These are phyloP conservation scores for Pyrrhia umbra DNA, from an alignment of 2,888 invertebrate species.

Conservation along the genomic window DNA sequence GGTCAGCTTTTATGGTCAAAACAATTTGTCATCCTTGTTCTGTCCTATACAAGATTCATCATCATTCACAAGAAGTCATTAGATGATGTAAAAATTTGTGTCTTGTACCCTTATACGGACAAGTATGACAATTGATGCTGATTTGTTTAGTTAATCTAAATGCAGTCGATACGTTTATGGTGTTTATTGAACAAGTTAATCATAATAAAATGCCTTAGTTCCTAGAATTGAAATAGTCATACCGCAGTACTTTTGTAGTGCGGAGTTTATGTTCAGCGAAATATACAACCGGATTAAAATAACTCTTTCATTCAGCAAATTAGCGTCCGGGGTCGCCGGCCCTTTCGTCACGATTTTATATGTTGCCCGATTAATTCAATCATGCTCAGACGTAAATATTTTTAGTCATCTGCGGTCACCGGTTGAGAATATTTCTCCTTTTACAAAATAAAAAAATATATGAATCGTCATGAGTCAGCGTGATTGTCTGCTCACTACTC, in stretches of 20 bases:
- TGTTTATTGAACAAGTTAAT: slow-evolving; percentile 43
- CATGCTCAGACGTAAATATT: slow-evolving; percentile 30
- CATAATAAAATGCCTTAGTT: slow-evolving; percentile 40
- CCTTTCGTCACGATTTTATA: slow-evolving; percentile 59
- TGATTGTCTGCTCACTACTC: slow-evolving; percentile 51
- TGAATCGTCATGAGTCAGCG: slow-evolving; percentile 63
- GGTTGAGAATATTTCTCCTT: slow-evolving; percentile 42
- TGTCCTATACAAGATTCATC: slow-evolving; percentile 61
- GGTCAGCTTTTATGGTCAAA: slow-evolving; percentile 67
- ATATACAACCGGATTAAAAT: slow-evolving; percentile 64
- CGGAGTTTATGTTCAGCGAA: slow-evolving; percentile 28
- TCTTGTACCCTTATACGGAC: slow-evolving; percentile 39
- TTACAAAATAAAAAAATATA: slow-evolving; percentile 40
- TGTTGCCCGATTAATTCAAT: slow-evolving; percentile 38
- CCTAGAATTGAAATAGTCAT: slow-evolving; percentile 53
- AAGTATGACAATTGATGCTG: slow-evolving; percentile 39
- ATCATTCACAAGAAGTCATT: slow-evolving; percentile 70
- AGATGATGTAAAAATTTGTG: slow-evolving; percentile 45
- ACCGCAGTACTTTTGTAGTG: slow-evolving; percentile 20
- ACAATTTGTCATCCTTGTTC: slow-evolving; percentile 66
- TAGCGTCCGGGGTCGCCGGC: slow-evolving; percentile 73
- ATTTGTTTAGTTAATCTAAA: slow-evolving; percentile 55
- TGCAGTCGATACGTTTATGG: slow-evolving; percentile 51
- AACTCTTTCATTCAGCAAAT: slow-evolving; percentile 63
- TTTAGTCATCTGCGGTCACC: slow-evolving; percentile 54